Conservation (phyloP, 2,113 vertebrate species). For the Apodemus sylvaticus region DNA sequence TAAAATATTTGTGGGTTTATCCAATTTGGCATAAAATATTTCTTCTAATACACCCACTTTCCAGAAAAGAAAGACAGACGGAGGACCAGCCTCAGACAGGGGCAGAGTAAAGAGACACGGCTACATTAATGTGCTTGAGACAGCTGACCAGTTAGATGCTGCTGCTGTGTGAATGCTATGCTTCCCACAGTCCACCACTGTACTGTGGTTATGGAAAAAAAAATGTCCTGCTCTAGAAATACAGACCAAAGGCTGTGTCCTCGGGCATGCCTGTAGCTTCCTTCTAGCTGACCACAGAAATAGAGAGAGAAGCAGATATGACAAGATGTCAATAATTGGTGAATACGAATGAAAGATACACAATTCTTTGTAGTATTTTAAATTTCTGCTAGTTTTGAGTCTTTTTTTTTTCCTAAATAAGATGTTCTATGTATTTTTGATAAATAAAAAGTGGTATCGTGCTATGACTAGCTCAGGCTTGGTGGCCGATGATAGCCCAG, state of each 20-base stretch:
- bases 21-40: background rate
- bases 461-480: background rate
- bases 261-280: background rate
- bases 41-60: background rate
- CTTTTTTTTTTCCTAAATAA: background rate
- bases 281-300: background rate
- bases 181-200: background rate
- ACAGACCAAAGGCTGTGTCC: background rate
- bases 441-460: background rate
- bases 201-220: background rate
- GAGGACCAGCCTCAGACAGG: background rate
- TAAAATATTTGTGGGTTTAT: background rate
- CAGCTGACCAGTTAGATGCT: background rate
- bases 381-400: background rate
- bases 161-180: background rate
- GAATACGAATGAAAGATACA: background rate
- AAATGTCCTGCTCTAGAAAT: background rate
- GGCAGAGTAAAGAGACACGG: background rate
- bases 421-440: background rate
- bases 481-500: background rate
- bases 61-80: background rate
- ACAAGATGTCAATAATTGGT: background rate
- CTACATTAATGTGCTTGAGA: background rate
- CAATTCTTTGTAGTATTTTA: background rate
- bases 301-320: background rate